phyloP scores from a whole-genome alignment of 2,888 invertebrate species.

The Ormyrus labotus region DNA sequence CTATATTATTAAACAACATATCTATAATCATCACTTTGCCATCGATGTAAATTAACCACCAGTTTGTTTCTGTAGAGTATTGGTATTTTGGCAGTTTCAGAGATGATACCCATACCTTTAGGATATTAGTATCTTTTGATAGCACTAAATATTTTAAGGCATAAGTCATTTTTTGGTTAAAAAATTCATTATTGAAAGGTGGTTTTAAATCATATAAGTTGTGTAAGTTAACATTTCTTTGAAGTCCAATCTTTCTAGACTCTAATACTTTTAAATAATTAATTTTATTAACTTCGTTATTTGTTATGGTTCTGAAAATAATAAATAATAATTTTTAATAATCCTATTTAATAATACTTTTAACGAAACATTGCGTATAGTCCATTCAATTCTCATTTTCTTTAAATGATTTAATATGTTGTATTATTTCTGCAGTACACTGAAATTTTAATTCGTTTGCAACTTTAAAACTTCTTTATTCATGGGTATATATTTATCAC shows the following conservation, averaged over 20 bases:
- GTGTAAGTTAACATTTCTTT: background rate
- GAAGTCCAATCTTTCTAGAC: background rate
- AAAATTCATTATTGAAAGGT: background rate
- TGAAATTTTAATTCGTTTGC: background rate
- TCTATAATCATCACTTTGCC: too few relatives aligned
- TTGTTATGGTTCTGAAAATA: background rate
- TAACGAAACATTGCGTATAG: background rate
- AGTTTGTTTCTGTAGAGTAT: too few relatives aligned
- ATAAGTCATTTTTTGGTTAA: background rate
- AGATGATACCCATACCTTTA: too few relatives aligned
- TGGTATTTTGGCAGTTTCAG: too few relatives aligned
- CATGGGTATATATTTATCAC: too few relatives aligned
- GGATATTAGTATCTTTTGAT: background rate
- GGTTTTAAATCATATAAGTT: background rate
- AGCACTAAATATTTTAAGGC: background rate
- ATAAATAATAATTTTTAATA: background rate
- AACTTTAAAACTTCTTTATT: background rate
- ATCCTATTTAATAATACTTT: background rate
- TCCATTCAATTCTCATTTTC: background rate
- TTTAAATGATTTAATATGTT: background rate
- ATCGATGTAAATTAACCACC: too few relatives aligned
- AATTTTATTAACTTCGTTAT: background rate
- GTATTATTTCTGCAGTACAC: constrained; percentile 7
- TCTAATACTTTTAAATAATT: background rate
- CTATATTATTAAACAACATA: too few relatives aligned